Evolutionary conservation across 2,797 vertebrate species (phyloP).

Genomic region (Brotogeris chrysoptera): DNA sequence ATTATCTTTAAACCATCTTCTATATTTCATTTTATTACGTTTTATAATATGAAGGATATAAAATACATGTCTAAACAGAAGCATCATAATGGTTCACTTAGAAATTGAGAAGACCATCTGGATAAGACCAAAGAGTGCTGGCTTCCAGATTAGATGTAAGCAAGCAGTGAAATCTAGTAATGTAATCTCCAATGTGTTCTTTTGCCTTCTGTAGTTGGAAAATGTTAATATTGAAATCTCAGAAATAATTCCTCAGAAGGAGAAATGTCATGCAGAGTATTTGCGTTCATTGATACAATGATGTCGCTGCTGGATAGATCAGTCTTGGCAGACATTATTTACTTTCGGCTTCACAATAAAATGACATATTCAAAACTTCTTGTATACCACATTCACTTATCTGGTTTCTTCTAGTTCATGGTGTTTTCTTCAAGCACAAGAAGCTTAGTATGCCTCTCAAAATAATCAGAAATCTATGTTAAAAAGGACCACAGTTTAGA

Average conservation of each 20-base stretch:
- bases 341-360: not conserved
- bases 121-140: not conserved
- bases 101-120: constrained; percentile 24
- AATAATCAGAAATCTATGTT: not conserved
- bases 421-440: not conserved
- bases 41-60: not conserved
- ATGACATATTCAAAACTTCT: not conserved
- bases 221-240: not conserved
- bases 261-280: not conserved
- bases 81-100: not conserved
- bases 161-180: not conserved
- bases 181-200: not conserved
- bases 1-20: not conserved
- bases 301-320: not conserved
- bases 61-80: not conserved
- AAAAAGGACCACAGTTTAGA: not conserved
- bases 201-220: not conserved
- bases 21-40: not conserved
- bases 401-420: not conserved
- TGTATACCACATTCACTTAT: not conserved
- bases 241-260: not conserved
- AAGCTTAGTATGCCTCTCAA: not conserved
- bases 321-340: not conserved
- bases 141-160: not conserved
- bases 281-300: not conserved